Evolutionary conservation across 2,113 vertebrate genomes (phyloP).

Genomic region (Nycticryphes semicollaris): DNA sequence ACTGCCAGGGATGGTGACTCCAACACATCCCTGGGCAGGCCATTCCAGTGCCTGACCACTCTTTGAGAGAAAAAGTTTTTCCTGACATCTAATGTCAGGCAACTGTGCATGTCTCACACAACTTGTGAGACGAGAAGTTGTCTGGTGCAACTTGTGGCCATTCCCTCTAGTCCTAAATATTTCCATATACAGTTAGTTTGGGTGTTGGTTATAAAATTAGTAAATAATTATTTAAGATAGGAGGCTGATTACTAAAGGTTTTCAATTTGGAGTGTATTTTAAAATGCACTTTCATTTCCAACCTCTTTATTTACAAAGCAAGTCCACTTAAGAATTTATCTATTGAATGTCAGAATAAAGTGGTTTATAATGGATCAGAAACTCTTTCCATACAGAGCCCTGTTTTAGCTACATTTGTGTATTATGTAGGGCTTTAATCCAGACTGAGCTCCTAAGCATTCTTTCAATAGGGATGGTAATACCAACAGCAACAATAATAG

Average conservation of each 20-base stretch:
- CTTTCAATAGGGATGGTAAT: neutral
- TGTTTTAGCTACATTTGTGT: neutral
- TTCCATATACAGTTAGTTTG: neutral
- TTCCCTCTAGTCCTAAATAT: neutral
- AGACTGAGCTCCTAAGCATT: neutral
- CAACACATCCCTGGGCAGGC: too few species aligned
- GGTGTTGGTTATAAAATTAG: neutral
- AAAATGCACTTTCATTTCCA: neutral
- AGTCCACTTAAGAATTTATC: neutral
- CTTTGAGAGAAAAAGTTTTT: too few species aligned
- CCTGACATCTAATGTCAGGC: too few species aligned
- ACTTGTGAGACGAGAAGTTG: too few species aligned
- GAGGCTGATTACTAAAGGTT: neutral
- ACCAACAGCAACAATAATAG: neutral
- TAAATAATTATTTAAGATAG: neutral
- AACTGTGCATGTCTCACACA: too few species aligned
- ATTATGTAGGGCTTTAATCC: neutral
- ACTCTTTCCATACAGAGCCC: neutral
- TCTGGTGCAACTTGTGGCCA: too few species aligned
- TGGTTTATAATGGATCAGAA: neutral
- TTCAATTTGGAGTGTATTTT: neutral
- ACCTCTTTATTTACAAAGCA: neutral
- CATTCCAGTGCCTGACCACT: too few species aligned
- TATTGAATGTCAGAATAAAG: neutral
- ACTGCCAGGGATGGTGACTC: too few species aligned